A percentile compares a stretch with the other conserved stretches of the same genome.
Conservation (phyloP, 30 jellyfish, hydroid and myxozoan species). For the Morbakka virulenta region DNA sequence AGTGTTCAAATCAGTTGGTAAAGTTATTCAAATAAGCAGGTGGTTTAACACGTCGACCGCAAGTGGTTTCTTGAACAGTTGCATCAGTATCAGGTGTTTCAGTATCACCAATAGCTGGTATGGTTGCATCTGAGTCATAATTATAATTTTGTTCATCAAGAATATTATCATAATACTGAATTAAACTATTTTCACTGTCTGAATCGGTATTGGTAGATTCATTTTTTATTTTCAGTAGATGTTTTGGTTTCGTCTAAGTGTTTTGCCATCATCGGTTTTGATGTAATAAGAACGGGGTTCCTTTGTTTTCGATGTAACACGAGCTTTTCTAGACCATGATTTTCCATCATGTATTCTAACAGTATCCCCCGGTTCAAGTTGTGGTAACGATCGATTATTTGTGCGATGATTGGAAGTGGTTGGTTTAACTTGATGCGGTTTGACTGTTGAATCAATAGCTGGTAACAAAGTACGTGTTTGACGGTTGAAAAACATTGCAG, state of each 20-base stretch:
- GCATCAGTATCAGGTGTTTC: too few species aligned
- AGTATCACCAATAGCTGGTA: too few species aligned
- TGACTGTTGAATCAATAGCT: neutral
- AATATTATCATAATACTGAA: too few species aligned
- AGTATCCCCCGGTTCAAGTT: conserved; percentile 3
- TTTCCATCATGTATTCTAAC: conserved; percentile 16
- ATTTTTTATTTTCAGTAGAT: conserved; percentile 18
- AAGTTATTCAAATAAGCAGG: too few species aligned
- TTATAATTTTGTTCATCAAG: too few species aligned
- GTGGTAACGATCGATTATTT: too few species aligned
- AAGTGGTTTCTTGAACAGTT: too few species aligned
- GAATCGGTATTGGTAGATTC: neutral
- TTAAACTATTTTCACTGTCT: too few species aligned
- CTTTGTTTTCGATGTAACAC: neutral
- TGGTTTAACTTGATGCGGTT: neutral
- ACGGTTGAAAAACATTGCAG: conserved; percentile 22
- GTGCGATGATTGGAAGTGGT: too few species aligned
- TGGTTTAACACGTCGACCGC: too few species aligned
- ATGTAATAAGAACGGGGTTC: conserved; percentile 17
- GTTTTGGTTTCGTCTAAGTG: conserved; percentile 41
- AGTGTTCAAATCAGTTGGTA: too few species aligned
- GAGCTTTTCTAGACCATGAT: conserved; percentile 21
- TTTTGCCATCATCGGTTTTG: conserved; percentile 13
- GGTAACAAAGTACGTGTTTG: conserved; percentile 32
- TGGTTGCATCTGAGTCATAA: too few species aligned